Evolutionary conservation across 2,113 vertebrate species (phyloP), one percentile per base, ranked within the genome.

Genomic region (Gambusia affinis): DNA sequence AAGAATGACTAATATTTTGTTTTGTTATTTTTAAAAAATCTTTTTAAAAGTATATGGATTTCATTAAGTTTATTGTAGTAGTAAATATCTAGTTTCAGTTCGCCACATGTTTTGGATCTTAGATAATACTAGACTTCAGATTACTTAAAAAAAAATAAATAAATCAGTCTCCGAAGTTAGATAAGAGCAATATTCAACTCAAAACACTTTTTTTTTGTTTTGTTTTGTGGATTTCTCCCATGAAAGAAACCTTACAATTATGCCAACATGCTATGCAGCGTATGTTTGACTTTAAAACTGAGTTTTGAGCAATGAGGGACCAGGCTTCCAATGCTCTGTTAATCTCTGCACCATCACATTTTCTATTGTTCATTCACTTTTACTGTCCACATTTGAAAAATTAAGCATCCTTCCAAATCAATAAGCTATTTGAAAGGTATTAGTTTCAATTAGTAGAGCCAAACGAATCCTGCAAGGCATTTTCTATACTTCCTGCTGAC

Each of bases 401-500:
- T 60, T 17, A 64, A 57, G 30, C 72, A 67, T 87, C 78, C 67
- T 76, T 33, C 22, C 17, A 44, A 78, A 90, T 91, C 90, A 87
- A 90, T 85, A 83, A 64, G 75, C 78, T 60, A 81, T 87, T 88
- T 88, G 65, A 84, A 79, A 87, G 72, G 84, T 79, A 88, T 87
- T 82, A 82, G 77, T 79, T 86, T 90, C 84, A 92, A 91, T 92
- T 91, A 89, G 82, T 62, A 39, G 68, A 81, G 75, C 67, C 64
- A 73, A 90, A 80, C 69, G 64, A 77, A 84, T 88, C 64, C 75
- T 71, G 37, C 82, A 71, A 85, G 60, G 64, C 68, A 72, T 78
- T 85, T 71, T 66, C 42, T 60, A n/a, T 57, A 42, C 63, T 77
- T 83, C 76, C 86, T 78, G 82, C 85, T 87, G 83, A 83, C 78